phyloP scores from a whole-genome alignment of 2,888 invertebrate genomes.

The Morpho deidamia region DNA sequence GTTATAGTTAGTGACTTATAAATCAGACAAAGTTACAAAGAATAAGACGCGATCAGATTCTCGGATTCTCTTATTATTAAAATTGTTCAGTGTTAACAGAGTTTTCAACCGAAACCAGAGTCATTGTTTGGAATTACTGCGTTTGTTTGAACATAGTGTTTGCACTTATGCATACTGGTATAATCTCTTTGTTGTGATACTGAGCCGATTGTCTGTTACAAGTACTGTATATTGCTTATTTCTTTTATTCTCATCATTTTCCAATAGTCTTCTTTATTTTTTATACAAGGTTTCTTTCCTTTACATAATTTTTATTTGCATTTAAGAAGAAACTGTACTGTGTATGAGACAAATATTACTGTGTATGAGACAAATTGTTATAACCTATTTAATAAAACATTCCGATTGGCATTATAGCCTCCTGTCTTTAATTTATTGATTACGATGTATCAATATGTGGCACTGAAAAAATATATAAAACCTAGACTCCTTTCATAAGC shows the following conservation, averaged over 20 bases:
- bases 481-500: too few relatives aligned
- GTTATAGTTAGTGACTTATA: too few relatives aligned
- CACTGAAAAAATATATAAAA: too few relatives aligned
- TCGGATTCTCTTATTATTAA: conserved; percentile 17
- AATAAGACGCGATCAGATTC: conserved; percentile 19
- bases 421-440: too few relatives aligned
- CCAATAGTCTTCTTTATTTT: not conserved
- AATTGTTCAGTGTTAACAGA: conserved; percentile 11
- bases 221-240: not conserved
- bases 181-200: conserved; percentile 7
- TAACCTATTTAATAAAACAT: too few relatives aligned
- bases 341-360: too few relatives aligned
- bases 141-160: conserved; percentile 34
- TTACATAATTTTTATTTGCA: too few relatives aligned
- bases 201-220: not conserved
- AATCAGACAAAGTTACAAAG: not conserved
- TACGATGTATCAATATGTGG: too few relatives aligned
- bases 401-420: too few relatives aligned
- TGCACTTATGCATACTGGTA: conserved; percentile 4
- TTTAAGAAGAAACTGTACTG: too few relatives aligned
- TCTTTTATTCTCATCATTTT: not conserved
- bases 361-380: too few relatives aligned
- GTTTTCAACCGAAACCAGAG: conserved; percentile 30
- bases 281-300: too few relatives aligned
- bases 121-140: conserved; percentile 36